Conservation (phyloP, 2,888 invertebrate genomes). For the Scaptomyza caliginosa region DNA sequence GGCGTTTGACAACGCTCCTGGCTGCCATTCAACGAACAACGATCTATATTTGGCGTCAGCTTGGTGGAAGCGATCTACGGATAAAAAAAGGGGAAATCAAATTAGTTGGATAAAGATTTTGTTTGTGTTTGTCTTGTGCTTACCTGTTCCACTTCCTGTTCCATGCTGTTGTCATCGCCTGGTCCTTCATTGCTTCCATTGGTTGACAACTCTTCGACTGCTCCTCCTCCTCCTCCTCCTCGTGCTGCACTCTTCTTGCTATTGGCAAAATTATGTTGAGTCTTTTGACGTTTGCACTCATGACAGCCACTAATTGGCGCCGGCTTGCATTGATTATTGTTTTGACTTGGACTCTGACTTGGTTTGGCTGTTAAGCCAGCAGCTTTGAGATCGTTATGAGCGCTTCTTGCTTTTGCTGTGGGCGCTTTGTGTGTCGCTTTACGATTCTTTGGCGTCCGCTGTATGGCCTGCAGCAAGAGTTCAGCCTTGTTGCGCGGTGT, state of each 20-base stretch:
- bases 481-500: slow-evolving; percentile 85
- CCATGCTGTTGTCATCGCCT: slow-evolving; percentile 44
- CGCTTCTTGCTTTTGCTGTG: slow-evolving; percentile 39
- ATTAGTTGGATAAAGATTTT: background rate
- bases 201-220: background rate
- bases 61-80: slow-evolving; percentile 59
- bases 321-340: slow-evolving; percentile 53
- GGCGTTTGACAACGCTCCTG: slow-evolving; percentile 62
- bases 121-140: too few species aligned
- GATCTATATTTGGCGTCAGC: slow-evolving; percentile 75
- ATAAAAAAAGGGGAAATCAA: background rate
- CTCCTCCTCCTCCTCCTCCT: background rate
- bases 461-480: slow-evolving; percentile 86
- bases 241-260: slow-evolving; percentile 11
- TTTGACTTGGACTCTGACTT: slow-evolving; percentile 16
- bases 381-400: slow-evolving; percentile 39
- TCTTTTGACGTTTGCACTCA: slow-evolving; percentile 84
- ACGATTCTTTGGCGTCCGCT: slow-evolving; percentile 84
- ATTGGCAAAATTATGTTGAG: slow-evolving; percentile 80
- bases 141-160: slow-evolving; percentile 33
- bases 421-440: slow-evolving; percentile 40
- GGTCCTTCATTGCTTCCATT: slow-evolving; percentile 17
- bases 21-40: slow-evolving; percentile 52
- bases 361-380: background rate
- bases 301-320: slow-evolving; percentile 76